Base-by-base conservation (phyloP, 2,797 vertebrate species). In the Muraenolepis orangiensis region DNA sequence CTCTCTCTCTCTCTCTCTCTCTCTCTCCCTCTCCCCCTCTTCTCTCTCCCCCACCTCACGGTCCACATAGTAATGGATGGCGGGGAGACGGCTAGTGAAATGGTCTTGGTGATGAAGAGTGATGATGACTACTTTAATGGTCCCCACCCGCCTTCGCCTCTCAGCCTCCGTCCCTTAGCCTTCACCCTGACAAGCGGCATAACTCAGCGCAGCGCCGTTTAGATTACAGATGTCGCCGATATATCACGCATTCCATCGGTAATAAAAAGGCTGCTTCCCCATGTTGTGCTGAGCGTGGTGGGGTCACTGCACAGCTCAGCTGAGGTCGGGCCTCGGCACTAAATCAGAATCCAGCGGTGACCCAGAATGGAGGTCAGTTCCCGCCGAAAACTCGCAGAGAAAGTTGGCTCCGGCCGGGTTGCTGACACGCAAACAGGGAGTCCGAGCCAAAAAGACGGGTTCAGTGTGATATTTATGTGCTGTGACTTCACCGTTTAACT, bases 101-200 rank as follows among this genome's bases (percentile, higher is more conserved):
- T 26, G 11, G 20, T 20, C 75, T 74, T 70, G 32, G 66, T 79
- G 80, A 82, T n/a, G 32, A 29, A 76, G 72, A 23, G 77, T 51
- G 72, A 84, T 73, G 81, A 75, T 78, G 72, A 32, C 69, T 69
- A 66, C 57, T 66, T 31, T 14, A 29, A 71, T 67, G 64, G 26
- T 69, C 34, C 46, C 32, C 69, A 38, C 76, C 71, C 61, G n/a
- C 72, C 36, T 73, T 75, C 29, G 14, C 74, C 71, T 75, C 34
- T 71, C 66, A 42, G 13, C 1, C 2, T 2, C 6, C 42, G 42
- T 18, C 42, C 14, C 40, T 16, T 57, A 23, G 51, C 51, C 51
- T 57, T 57, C n/a, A 11, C 20, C 7, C 51, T 57, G 51, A 57
- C 51, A 23, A 10, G 6, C 42, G 18, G 6, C 42, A 23, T 57